Conservation (phyloP, 2,797 vertebrate species). For the Distichodus sexfasciatus region DNA sequence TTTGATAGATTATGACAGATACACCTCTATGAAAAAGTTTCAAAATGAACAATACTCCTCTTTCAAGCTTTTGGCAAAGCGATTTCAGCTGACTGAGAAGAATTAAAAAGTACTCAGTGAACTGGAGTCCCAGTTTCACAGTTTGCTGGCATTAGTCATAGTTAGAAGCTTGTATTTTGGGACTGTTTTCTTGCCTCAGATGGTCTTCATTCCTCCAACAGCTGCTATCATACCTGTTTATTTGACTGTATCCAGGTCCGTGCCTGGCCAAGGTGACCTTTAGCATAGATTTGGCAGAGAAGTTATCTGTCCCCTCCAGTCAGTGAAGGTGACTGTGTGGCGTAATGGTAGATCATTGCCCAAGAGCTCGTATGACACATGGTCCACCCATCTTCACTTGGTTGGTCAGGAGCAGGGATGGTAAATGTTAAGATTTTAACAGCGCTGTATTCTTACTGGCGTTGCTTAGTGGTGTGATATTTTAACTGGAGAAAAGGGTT, state of each 20-base stretch:
- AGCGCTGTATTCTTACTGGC: no score
- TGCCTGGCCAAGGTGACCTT: constrained; percentile 42
- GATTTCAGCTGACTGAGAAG: no score
- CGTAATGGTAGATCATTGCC: not conserved
- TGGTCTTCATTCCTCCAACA: not conserved
- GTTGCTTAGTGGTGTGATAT: no score
- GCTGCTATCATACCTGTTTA: not conserved
- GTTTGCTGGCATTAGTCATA: not conserved
- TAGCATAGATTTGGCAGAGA: constrained; percentile 31
- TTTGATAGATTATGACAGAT: not conserved
- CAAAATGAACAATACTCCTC: no score
- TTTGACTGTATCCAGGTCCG: constrained; percentile 6
- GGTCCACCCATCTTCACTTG: no score
- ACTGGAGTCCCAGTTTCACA: not conserved
- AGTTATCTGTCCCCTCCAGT: constrained; percentile 49
- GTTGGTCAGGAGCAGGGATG: no score
- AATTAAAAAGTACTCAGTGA: no score
- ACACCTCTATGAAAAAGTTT: not conserved
- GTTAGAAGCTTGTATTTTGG: not conserved
- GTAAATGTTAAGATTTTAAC: no score
- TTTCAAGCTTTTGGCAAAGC: no score
- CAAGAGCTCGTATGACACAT: no score
- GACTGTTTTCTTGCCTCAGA: not conserved
- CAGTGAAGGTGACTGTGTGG: constrained; percentile 14
- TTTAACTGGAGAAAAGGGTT: no score